Base-by-base conservation (phyloP, 1,140 invertebrate genomes). In the Globodera rostochiensis region DNA sequence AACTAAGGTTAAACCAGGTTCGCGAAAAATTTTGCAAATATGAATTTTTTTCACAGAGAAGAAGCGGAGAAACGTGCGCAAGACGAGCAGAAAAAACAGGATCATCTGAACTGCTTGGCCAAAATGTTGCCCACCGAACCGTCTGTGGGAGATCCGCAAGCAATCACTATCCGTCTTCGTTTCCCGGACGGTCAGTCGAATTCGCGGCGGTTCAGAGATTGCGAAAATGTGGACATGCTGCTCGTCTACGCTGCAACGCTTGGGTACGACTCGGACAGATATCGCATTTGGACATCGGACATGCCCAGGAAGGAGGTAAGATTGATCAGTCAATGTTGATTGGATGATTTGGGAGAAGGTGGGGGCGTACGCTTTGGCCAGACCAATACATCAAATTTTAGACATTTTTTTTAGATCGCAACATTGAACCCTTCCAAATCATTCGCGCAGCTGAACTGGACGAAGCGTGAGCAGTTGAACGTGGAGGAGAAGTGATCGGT, bases 251-350 rank as follows among this genome's bases (percentile, higher is more conserved):
- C 84, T n/a, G 84, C 81, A 66, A 85, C 84, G n/a, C 47, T 85
- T 13, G 84, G 84, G 13, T 85, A 64, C 60, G 83, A 86, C 0
- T 60, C 73, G 53, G 57, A 57, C 4, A 47, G 74, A n/a, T 75
- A 87, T 80, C 83, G 83, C 69, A 57, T 83, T 46, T 84, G 85
- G 76, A 86, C 80, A 15, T 86, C 85, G 5, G 85, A 86, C 53
- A 49, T 74, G 64, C 85, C 85, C 4, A 73, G 77, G 53, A 84
- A 85, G 49, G 85, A 86, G 46, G 85, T 86, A 8, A 67, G 50
- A 6, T 67, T 71, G 64, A 15, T 82, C 70, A 21, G 47, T 79
- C 6, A 78, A 7, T 36, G 60, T 15, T 0, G 25, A 75, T 4
- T 1, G 9, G 4, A 80, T 75, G 36, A 36, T 36, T 36, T 2